Evolutionary conservation across 2,113 vertebrate genomes (phyloP).

Genomic region (Thamnaconus septentrionalis): DNA sequence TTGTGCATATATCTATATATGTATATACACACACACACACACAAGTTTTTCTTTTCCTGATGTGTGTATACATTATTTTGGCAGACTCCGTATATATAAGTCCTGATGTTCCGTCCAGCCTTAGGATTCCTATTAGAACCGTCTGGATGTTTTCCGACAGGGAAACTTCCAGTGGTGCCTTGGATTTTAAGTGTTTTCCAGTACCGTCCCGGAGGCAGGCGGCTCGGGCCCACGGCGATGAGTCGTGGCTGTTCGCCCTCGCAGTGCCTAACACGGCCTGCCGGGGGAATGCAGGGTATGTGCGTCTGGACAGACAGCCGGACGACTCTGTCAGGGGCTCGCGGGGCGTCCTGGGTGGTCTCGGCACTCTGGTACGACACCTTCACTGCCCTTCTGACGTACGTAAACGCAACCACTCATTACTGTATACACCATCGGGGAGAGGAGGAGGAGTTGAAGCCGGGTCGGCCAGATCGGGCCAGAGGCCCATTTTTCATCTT

Average conservation of each 20-base stretch:
- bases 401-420: slow-evolving; percentile 47
- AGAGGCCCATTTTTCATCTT: slow-evolving; percentile 30
- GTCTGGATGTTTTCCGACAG: slow-evolving; percentile 35
- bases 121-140: slow-evolving; percentile 40
- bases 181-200: slow-evolving; percentile 10
- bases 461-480: background rate
- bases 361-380: slow-evolving; percentile 28
- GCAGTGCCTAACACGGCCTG: slow-evolving; percentile 23
- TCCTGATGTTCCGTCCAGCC: slow-evolving; percentile 14
- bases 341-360: slow-evolving; percentile 66
- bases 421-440: slow-evolving; percentile 13
- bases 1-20: background rate
- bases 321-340: slow-evolving; percentile 57
- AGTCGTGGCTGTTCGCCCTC: slow-evolving; percentile 42
- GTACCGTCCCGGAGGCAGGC: background rate
- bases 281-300: slow-evolving; percentile 62
- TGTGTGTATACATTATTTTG: no score
- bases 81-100: no score
- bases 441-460: no score
- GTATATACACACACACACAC: no score
- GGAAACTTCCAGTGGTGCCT: slow-evolving; percentile 33
- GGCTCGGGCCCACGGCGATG: slow-evolving; percentile 27
- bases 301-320: slow-evolving; percentile 62
- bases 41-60: no score
- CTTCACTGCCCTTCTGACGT: slow-evolving; percentile 37